Conservation (phyloP, 2,888 invertebrate genomes). For the Lordiphosa andalusiaca region DNA sequence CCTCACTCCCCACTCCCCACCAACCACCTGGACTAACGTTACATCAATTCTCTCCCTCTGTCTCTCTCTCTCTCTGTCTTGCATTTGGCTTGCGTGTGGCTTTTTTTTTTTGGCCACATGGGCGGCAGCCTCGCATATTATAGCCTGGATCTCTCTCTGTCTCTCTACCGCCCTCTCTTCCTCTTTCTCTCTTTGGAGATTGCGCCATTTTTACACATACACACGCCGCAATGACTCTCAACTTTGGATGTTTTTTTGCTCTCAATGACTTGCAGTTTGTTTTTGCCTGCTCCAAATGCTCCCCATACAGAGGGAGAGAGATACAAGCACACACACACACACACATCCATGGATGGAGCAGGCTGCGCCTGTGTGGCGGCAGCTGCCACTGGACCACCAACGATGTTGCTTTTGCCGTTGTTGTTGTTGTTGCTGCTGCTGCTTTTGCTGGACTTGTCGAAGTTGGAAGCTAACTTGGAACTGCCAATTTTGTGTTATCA, state of each 20-base stretch:
- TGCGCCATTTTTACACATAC: slow-evolving; percentile 61
- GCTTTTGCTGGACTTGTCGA: slow-evolving; percentile 23
- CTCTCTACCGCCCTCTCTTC: slow-evolving; percentile 1
- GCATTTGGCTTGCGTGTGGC: slow-evolving; percentile 62
- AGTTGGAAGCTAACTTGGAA: background rate
- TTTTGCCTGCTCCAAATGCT: slow-evolving; percentile 65
- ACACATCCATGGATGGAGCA: background rate
- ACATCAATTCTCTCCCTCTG: slow-evolving; percentile 41
- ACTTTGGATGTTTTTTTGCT: slow-evolving; percentile 54
- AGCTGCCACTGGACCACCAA: slow-evolving; percentile 73
- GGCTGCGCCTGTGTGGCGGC: slow-evolving; percentile 65
- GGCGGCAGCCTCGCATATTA: slow-evolving; percentile 71
- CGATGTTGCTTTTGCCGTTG: slow-evolving; percentile 53
- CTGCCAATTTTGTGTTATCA: background rate
- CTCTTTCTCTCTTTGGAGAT: slow-evolving; percentile 49
- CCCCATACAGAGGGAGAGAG: slow-evolving; percentile 39
- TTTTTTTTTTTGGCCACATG: slow-evolving; percentile 71
- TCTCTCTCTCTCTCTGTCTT: slow-evolving; percentile 10
- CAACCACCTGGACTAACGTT: slow-evolving; percentile 64
- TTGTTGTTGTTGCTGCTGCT: slow-evolving; percentile 58
- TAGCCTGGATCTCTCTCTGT: slow-evolving; percentile 56
- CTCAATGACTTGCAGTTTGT: slow-evolving; percentile 73
- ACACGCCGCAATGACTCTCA: slow-evolving; percentile 47
- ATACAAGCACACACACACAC: slow-evolving; percentile 12
- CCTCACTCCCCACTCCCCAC: slow-evolving; percentile 17